Conservation (phyloP, 2,888 invertebrate genomes). For the Dexiosoma caninum region DNA sequence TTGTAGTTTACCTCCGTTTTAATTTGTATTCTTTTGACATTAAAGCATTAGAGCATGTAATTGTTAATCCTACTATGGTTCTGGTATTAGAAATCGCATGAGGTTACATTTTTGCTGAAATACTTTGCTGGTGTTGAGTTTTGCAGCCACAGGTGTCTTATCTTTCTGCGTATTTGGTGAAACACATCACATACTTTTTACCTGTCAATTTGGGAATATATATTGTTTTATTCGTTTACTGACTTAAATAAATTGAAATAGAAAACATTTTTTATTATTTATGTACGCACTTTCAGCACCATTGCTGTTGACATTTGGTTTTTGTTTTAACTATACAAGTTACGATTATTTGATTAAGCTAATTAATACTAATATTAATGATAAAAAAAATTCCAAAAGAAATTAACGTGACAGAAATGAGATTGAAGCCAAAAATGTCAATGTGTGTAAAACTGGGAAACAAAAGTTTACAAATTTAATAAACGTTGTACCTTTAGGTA, state of each 20-base stretch:
- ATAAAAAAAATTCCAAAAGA: neutral
- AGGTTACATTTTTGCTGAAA: neutral
- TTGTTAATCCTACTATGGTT: conserved; percentile 43
- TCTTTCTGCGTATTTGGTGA: conserved; percentile 41
- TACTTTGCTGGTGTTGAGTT: neutral
- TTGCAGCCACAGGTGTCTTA: conserved; percentile 58
- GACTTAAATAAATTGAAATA: conserved; percentile 4
- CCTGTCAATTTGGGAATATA: conserved; percentile 61
- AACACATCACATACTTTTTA: conserved; percentile 64
- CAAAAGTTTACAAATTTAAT: no score
- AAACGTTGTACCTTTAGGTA: no score
- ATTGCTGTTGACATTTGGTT: neutral
- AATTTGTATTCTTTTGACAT: conserved; percentile 57
- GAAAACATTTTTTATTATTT: conserved; percentile 63
- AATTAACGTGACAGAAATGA: no score
- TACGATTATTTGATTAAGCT: conserved; percentile 71
- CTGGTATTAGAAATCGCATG: neutral
- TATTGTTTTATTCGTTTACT: conserved; percentile 50
- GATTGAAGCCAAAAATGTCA: no score
- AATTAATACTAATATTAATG: conserved; percentile 65
- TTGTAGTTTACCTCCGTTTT: conserved; percentile 43
- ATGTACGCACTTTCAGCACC: neutral
- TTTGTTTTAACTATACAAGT: conserved; percentile 59
- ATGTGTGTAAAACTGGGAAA: no score
- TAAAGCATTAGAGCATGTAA: conserved; percentile 56